These are phyloP conservation scores for Leucania comma DNA, from an alignment of 2,888 invertebrate genomes.

Conservation along the genomic window DNA sequence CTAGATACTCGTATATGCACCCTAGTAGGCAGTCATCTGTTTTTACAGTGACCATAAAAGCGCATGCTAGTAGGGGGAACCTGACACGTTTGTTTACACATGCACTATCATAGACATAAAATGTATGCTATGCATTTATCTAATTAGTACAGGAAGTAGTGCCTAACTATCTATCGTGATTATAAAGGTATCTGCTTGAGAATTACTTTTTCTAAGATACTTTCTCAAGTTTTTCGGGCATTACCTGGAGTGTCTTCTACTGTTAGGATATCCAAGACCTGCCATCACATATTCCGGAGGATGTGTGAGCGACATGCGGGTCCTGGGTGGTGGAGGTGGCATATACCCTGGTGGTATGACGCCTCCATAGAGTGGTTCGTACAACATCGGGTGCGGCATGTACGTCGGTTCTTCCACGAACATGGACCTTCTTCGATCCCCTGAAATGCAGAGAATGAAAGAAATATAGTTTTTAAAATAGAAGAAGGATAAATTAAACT, in stretches of 20 bases:
- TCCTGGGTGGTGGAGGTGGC: constrained; percentile 78
- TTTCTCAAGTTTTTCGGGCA: background rate
- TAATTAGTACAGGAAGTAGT: background rate
- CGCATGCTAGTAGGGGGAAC: background rate
- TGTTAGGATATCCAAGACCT: constrained; percentile 76
- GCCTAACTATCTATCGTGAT: background rate
- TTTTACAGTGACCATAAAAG: constrained; percentile 10
- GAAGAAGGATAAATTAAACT: background rate
- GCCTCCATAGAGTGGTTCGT: constrained; percentile 84
- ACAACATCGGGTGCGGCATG: constrained; percentile 81
- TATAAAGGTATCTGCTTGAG: too few species aligned
- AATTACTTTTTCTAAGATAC: background rate
- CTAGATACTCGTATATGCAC: constrained; percentile 42
- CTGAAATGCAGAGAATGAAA: constrained; percentile 68
- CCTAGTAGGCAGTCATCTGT: background rate
- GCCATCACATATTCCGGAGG: constrained; percentile 84
- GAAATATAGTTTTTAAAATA: background rate
- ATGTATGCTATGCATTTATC: background rate
- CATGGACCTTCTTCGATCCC: constrained; percentile 83
- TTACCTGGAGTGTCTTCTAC: constrained; percentile 85
- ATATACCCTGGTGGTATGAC: constrained; percentile 78
- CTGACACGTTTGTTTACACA: background rate
- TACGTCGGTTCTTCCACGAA: constrained; percentile 85
- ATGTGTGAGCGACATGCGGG: constrained; percentile 82
- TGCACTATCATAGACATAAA: background rate